Evolutionary conservation across 2,888 invertebrate species (phyloP).

Genomic region (Buathra laborator): DNA sequence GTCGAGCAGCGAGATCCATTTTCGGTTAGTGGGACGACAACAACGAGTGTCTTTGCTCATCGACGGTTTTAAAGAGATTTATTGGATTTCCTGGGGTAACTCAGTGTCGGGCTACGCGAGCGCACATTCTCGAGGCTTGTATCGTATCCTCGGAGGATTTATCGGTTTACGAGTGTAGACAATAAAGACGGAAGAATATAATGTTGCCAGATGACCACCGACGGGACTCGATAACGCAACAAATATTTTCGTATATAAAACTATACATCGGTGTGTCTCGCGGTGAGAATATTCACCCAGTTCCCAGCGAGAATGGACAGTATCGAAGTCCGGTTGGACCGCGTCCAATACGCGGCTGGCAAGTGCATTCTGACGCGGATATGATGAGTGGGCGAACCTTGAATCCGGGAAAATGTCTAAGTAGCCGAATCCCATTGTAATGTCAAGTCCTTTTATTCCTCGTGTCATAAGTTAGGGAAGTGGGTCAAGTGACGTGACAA

Average conservation of each 20-base stretch:
- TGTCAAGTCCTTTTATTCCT: conserved; percentile 18
- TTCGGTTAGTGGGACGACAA: conserved; percentile 40
- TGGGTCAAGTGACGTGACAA: not conserved
- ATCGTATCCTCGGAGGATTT: conserved; percentile 26
- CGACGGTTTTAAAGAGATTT: conserved; percentile 49
- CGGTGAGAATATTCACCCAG: conserved; percentile 49
- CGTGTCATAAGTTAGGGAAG: not conserved
- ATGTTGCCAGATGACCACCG: not conserved
- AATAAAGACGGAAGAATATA: conserved; percentile 1
- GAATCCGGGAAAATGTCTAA: conserved; percentile 36
- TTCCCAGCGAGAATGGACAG: conserved; percentile 30
- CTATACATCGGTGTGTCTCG: conserved; percentile 3
- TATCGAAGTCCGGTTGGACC: conserved; percentile 64
- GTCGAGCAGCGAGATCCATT: conserved; percentile 33
- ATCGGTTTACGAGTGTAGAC: conserved; percentile 4
- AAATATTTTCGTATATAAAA: conserved; percentile 37
- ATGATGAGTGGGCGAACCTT: conserved; percentile 28
- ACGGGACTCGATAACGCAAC: conserved; percentile 1
- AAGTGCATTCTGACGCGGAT: conserved; percentile 39
- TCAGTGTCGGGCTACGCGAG: not conserved
- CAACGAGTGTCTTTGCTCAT: conserved; percentile 20
- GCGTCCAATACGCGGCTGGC: conserved; percentile 63
- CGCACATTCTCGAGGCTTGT: not conserved
- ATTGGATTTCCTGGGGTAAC: conserved; percentile 1
- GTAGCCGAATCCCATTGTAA: conserved; percentile 18